Percentiles rank a stretch among this genome's conserved stretches.
Evolutionary conservation across 2,113 vertebrate genomes (phyloP).

Genomic region (Tinamus guttatus): DNA sequence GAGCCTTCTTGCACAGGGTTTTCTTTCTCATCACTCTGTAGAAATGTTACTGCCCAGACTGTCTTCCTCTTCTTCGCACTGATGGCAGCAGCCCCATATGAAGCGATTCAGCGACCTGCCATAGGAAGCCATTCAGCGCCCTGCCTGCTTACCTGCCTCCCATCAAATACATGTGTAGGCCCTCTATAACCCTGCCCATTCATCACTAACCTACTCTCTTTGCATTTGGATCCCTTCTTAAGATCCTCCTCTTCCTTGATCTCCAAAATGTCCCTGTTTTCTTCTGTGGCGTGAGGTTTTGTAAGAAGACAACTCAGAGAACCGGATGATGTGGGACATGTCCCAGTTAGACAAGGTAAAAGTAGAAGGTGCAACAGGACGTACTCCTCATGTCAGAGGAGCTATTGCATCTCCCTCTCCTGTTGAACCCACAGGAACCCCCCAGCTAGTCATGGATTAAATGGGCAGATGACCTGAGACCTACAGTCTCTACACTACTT

Average conservation of each 20-base stretch:
- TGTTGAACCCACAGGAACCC: neutral
- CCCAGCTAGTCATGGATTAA: neutral
- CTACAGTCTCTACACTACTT: neutral
- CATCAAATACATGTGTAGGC: neutral
- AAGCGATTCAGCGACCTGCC: neutral
- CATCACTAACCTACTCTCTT: neutral
- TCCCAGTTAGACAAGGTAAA: neutral
- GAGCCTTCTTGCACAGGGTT: neutral
- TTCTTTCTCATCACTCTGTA: neutral
- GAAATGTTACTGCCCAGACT: neutral
- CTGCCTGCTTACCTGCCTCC: neutral
- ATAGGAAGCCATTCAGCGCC: neutral
- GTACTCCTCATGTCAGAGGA: neutral
- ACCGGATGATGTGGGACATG: neutral
- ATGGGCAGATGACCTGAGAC: neutral
- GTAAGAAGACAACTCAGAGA: neutral
- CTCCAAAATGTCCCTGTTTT: neutral
- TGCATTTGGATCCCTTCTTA: neutral
- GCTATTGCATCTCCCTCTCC: neutral
- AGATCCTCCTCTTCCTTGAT: neutral
- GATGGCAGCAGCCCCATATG: neutral
- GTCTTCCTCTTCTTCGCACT: neutral
- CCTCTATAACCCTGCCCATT: neutral
- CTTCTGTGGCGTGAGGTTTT: neutral
- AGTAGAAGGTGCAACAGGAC: neutral